A percentile compares a stretch with the other conserved stretches of the same genome.
Conservation (phyloP, 92 coral and sea anemone species). For the Paragorgia papillata region DNA sequence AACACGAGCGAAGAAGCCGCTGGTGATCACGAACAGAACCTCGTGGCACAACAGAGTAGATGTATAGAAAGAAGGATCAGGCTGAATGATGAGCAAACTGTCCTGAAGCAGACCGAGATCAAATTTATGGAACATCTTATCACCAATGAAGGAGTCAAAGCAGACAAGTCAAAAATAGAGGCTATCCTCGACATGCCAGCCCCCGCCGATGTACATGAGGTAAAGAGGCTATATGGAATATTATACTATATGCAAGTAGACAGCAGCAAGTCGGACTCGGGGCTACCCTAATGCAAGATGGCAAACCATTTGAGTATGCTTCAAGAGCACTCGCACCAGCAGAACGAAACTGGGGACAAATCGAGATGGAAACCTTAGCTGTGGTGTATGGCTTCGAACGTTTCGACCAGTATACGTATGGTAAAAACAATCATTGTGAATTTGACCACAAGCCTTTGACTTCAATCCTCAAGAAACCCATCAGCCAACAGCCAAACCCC, state of each 20-base stretch:
- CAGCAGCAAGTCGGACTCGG: too few relatives aligned
- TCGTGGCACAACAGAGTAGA: conserved; percentile 50
- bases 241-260: too few relatives aligned
- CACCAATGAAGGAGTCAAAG: conserved; percentile 20
- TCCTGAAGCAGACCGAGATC: conserved; percentile 37
- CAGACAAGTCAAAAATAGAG: conserved; percentile 26
- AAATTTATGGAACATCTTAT: conserved; percentile 38
- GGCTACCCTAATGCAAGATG: not conserved
- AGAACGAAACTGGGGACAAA: conserved; percentile 10
- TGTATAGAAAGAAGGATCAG: conserved; percentile 43
- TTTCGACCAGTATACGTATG: conserved; percentile 25
- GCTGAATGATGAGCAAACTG: conserved; percentile 40
- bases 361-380: conserved; percentile 23
- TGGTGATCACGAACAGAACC: conserved; percentile 54
- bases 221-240: conserved; percentile 28
- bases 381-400: conserved; percentile 14
- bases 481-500: conserved; percentile 12
- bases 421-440: not conserved
- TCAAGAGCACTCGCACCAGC: not conserved
- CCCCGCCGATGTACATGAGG: not conserved
- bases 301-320: not conserved
- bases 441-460: conserved; percentile 15
- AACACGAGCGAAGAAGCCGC: conserved; percentile 49
- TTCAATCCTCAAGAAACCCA: conserved; percentile 26
- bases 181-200: conserved; percentile 31